Conservation (phyloP, 2,888 invertebrate genomes). For the Thyatira batis region DNA sequence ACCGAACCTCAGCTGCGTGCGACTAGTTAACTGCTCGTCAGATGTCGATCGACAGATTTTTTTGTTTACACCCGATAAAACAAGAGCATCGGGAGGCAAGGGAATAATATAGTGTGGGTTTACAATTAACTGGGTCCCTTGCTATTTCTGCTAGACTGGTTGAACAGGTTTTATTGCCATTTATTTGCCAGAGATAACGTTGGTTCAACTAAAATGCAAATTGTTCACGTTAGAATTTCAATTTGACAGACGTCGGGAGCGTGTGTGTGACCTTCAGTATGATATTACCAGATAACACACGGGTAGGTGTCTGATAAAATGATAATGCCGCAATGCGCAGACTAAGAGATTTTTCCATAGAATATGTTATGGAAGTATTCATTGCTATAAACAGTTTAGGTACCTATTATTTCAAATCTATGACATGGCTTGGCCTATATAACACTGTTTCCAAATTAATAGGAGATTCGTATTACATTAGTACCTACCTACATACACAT, state of each 20-base stretch:
- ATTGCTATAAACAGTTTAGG: too few relatives aligned
- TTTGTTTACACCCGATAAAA: slow-evolving; percentile 53
- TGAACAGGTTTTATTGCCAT: slow-evolving; percentile 14
- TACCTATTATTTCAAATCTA: too few relatives aligned
- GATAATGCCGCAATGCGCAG: slow-evolving; percentile 54
- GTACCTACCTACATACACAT: too few relatives aligned
- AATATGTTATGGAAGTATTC: slow-evolving; percentile 14
- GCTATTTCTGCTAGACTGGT: slow-evolving; percentile 23
- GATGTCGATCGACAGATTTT: slow-evolving; percentile 71
- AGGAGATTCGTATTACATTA: too few relatives aligned
- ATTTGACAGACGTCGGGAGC: slow-evolving; percentile 32
- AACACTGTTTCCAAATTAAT: too few relatives aligned
- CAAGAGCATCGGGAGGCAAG: slow-evolving; percentile 26
- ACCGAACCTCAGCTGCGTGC: slow-evolving; percentile 68
- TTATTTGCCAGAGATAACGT: slow-evolving; percentile 13
- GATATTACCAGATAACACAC: slow-evolving; percentile 42
- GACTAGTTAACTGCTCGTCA: slow-evolving; percentile 54
- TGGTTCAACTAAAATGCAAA: slow-evolving; percentile 17
- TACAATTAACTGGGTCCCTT: slow-evolving; percentile 29
- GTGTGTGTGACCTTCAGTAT: slow-evolving; percentile 52
- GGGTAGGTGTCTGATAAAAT: slow-evolving; percentile 55
- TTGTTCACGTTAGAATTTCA: slow-evolving; percentile 26
- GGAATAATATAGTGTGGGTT: slow-evolving; percentile 34
- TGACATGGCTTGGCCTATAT: too few relatives aligned
- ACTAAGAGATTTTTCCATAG: slow-evolving; percentile 24